A percentile compares a stretch with the other conserved stretches of the same genome.
phyloP scores from a whole-genome alignment of 2,113 vertebrate genomes.

The Syngnathus floridae region DNA sequence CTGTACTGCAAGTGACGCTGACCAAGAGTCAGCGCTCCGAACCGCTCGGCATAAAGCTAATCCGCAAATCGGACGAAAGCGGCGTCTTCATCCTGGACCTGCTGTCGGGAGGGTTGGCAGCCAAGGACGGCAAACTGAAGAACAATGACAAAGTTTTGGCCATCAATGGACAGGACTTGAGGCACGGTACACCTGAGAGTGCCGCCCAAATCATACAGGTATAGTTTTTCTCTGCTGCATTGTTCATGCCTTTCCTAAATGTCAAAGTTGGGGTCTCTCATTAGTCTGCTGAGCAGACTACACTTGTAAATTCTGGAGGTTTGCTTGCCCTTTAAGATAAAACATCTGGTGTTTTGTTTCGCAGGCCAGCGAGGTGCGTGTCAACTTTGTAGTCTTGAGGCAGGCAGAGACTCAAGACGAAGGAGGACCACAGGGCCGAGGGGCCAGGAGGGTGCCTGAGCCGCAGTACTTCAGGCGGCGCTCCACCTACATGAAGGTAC shows the following conservation, averaged over 20 bases:
- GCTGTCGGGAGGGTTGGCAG: conserved; percentile 82
- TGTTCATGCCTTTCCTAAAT: not conserved
- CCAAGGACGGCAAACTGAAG: conserved; percentile 82
- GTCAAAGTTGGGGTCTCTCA: not conserved
- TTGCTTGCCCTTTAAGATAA: not conserved
- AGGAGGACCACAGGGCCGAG: conserved; percentile 66
- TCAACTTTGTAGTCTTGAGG: conserved; percentile 86
- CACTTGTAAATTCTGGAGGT: not conserved
- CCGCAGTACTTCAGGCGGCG: conserved; percentile 73
- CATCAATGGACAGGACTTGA: conserved; percentile 87
- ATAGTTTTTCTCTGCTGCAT: not conserved
- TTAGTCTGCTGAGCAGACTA: not conserved
- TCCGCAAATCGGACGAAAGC: conserved; percentile 81
- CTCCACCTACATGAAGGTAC: conserved; percentile 79
- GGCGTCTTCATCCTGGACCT: conserved; percentile 89
- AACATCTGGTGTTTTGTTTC: not conserved
- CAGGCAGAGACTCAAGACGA: conserved; percentile 72
- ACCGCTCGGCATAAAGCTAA: conserved; percentile 86
- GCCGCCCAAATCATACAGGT: conserved; percentile 94
- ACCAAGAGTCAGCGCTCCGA: conserved; percentile 79
- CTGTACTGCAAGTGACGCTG: conserved; percentile 80
- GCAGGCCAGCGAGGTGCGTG: conserved; percentile 80
- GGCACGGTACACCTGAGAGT: conserved; percentile 85
- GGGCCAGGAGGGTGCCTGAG: conserved; percentile 64
- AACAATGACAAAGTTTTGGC: conserved; percentile 86